Base-by-base conservation (phyloP, 2,113 vertebrate genomes). In the Oplegnathus fasciatus region DNA sequence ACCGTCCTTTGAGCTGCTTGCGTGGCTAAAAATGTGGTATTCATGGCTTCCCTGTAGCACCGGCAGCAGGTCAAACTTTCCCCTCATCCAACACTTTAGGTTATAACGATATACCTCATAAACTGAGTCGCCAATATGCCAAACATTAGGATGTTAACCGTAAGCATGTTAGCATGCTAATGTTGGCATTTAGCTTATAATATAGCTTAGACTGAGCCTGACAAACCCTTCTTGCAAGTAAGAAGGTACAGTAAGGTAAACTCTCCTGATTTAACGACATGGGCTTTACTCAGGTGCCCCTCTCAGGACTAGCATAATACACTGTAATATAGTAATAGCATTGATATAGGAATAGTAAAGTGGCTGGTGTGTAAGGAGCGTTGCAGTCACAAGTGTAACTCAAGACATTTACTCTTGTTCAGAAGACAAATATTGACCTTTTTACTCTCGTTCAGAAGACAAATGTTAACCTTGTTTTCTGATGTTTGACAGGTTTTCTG, bases 401-500 rank as follows among this genome's bases (percentile, higher is more conserved):
- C 7, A 17, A 78, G n/a, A 20, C 4, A 2, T 32, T 44, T 32
- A 13, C 14, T 32, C 34, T 78, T 13, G 28, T 70, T 30, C 30
- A 34, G 28, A 24, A 5, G 26, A 1, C 70, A 46, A 61, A 65
- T 22, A 57, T 70, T 58, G n/a, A 84, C 66, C 2, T 26, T 26
- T 65, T 44, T 32, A 13, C 14, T 32, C 34, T 78, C 9, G 28
- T 70, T 30, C 30, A 34, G 28, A 24, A 5, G 26, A 1, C 70
- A 46, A 61, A 65, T 22, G 52, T 70, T 58, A n/a, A 84, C 66
- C 2, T 26, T 26, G n/a, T 65, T 58, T 5, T 81, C 18, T 87
- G 30, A 9, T 57, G 24, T 85, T 61, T 65, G 20, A n/a, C 91
- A 95, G 95, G 91, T 95, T 94, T 88, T 93, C 95, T 42, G 82